Evolutionary conservation across 2,797 vertebrate species (phyloP), one percentile per base, ranked within the genome.

Genomic region (Gephyroberyx darwinii): DNA sequence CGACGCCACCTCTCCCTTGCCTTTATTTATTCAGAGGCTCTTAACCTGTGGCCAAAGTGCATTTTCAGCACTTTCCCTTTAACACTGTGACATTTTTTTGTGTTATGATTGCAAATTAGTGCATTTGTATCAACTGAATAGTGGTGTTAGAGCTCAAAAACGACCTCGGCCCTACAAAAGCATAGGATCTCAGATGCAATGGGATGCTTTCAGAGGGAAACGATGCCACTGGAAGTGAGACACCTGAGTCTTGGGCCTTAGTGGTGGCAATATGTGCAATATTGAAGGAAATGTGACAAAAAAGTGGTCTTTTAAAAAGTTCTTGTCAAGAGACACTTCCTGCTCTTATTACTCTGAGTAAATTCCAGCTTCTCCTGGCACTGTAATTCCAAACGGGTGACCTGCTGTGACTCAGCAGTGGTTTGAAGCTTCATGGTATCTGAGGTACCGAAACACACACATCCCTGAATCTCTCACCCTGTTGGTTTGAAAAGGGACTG

Each of bases 21-120:
- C 66, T 74, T 85, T 85, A 81, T 86, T 90, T 85, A 76, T 84
- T 87, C 74, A 79, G 20, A 78, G 62, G 65, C 31, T 72, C 77
- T 77, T 75, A 16, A 81, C 88, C 77, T 75, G 76, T 22, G 55
- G 83, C 80, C 58, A 55, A 12, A 1, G 48, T 71, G 66, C 0
- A 0, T 41, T 75, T 82, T 74, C 56, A 88, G 66, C 72, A 78
- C 78, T 86, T 87, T 80, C 56, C 41, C 75, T 14, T 66, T 60
- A 71, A 59, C 71, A 57, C 16, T 3, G 3, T 14, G 4, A 43
- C 66, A 19, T 69, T 73, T 78, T 30, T 39, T 43, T 45, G 59
- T 65, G 62, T 72, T 75, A 50, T 81, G 68, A 61, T 22, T 54
- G 17, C 14, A 31, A 5, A 22, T 14, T 5, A 14, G 5, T 39